Conservation (phyloP, 64 coral and sea anemone genomes). For the Exaiptasia diaphana region DNA sequence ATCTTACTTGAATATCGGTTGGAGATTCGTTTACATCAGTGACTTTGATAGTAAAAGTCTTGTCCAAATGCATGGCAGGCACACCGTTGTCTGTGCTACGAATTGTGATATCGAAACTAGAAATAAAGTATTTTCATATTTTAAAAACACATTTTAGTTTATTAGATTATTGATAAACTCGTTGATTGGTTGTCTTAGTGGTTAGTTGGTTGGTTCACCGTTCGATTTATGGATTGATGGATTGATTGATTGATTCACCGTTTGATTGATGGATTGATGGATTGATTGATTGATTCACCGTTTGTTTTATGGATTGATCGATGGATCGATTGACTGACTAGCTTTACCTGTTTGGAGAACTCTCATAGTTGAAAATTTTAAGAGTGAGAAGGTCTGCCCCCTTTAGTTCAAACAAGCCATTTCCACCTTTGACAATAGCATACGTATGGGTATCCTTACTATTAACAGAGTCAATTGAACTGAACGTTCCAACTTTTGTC, state of each 20-base stretch:
- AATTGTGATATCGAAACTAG: constrained; percentile 66
- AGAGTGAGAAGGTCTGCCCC: constrained; percentile 57
- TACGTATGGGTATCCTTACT: constrained; percentile 73
- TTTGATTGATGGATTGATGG: background rate
- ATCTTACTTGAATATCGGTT: constrained; percentile 64
- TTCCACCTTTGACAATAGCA: constrained; percentile 52
- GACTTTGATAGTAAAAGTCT: constrained; percentile 66
- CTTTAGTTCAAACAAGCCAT: constrained; percentile 60
- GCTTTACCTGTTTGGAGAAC: constrained; percentile 59
- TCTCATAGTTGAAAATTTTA: constrained; percentile 68
- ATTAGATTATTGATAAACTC: background rate
- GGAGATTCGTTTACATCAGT: constrained; percentile 82
- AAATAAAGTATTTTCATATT: background rate
- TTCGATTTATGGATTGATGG: background rate
- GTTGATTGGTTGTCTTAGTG: background rate
- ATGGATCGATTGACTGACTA: background rate
- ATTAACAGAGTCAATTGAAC: constrained; percentile 69
- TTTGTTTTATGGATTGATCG: background rate
- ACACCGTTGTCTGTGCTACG: constrained; percentile 88
- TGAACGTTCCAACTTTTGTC: constrained; percentile 54
- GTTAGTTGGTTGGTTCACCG: too few relatives aligned
- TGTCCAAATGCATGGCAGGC: constrained; percentile 63
- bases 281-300: background rate
- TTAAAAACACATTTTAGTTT: background rate
- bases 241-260: background rate